Percentiles rank a stretch among this genome's conserved stretches.
Conservation (phyloP, 2,797 vertebrate species). For the Odontamblyopus rebecca region DNA sequence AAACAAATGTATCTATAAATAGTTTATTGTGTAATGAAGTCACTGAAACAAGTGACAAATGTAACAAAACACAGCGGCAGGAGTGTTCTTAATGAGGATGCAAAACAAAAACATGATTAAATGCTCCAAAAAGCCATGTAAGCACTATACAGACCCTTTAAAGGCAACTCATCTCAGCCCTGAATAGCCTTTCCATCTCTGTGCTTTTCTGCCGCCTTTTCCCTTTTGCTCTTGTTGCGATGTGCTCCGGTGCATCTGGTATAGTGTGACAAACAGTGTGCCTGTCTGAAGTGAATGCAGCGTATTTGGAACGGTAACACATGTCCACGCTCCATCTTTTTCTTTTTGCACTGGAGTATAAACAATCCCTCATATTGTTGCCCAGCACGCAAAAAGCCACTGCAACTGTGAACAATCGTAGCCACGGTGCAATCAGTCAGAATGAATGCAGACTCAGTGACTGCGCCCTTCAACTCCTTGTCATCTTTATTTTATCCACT, state of each 20-base stretch:
- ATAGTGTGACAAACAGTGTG: conserved; percentile 38
- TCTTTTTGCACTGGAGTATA: conserved; percentile 20
- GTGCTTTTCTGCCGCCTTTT: conserved; percentile 9
- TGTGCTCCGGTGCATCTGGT: conserved; percentile 26
- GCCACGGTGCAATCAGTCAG: conserved; percentile 45
- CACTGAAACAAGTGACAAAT: too few relatives aligned
- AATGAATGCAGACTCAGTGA: conserved; percentile 37
- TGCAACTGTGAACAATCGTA: conserved; percentile 36
- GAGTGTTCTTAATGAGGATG: too few relatives aligned
- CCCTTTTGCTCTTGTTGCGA: conserved; percentile 35
- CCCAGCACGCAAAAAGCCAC: conserved; percentile 25
- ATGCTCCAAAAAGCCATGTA: not conserved
- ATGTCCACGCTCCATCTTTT: conserved; percentile 11
- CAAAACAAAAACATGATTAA: too few relatives aligned
- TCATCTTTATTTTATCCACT: conserved; percentile 52
- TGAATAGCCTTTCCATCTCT: conserved; percentile 6
- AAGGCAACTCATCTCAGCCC: not conserved
- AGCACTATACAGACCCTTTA: not conserved
- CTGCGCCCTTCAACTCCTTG: conserved; percentile 36
- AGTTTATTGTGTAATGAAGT: too few relatives aligned
- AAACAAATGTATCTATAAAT: too few relatives aligned
- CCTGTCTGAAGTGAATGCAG: conserved; percentile 9
- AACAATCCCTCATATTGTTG: conserved; percentile 44
- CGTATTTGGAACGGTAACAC: conserved; percentile 14
- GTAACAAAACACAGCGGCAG: too few relatives aligned